Evolutionary conservation across 2,113 vertebrate species (phyloP).

Genomic region (Antigone vipio): DNA sequence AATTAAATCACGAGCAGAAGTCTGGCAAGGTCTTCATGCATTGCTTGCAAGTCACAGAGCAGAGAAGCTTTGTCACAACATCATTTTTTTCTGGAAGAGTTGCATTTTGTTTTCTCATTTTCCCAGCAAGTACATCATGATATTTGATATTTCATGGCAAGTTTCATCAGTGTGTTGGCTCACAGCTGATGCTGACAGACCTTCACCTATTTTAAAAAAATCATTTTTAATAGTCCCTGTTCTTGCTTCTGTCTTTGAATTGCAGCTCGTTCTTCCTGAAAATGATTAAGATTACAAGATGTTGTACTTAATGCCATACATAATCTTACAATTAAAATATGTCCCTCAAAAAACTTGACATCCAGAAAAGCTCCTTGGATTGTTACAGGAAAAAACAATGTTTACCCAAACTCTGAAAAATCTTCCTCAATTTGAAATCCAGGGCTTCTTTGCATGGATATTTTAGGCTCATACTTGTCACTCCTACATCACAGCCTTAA

Average conservation of each 20-base stretch:
- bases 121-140: background rate
- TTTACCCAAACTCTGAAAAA: background rate
- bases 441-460: background rate
- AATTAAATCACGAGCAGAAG: background rate
- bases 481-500: background rate
- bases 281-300: background rate
- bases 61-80: background rate
- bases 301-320: background rate
- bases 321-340: background rate
- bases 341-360: background rate
- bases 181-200: background rate
- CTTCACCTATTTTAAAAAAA: background rate
- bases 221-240: background rate
- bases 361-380: background rate
- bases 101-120: background rate
- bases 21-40: background rate
- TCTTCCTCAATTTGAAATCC: background rate
- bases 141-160: background rate
- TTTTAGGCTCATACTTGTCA: background rate
- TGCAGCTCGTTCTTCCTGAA: background rate
- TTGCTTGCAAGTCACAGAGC: background rate
- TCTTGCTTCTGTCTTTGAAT: background rate
- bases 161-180: background rate
- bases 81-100: background rate
- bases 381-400: background rate